phyloP scores from a whole-genome alignment of 2,113 vertebrate genomes.

The Pristiophorus japonicus region DNA sequence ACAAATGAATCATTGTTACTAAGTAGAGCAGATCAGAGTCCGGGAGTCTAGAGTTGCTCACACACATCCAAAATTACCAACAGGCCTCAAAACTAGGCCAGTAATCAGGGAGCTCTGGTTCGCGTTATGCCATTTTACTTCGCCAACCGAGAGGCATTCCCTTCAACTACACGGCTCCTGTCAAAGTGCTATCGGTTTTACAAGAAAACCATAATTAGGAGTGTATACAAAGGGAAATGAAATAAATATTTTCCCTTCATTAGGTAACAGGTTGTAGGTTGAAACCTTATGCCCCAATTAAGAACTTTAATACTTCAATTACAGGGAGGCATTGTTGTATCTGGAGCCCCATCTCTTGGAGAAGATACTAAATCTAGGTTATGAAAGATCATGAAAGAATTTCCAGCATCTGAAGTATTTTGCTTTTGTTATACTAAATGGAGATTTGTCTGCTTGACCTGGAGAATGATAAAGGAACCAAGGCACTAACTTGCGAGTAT shows the following conservation, averaged over 20 bases:
- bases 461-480: not conserved
- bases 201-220: not conserved
- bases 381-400: not conserved
- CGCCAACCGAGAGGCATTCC: not conserved
- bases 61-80: not conserved
- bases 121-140: not conserved
- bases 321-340: too few relatives aligned
- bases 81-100: not conserved
- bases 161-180: not conserved
- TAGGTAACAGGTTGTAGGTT: not conserved
- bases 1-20: not conserved
- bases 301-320: not conserved
- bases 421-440: not conserved
- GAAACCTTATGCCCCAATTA: not conserved
- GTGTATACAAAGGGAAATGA: too few relatives aligned
- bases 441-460: not conserved
- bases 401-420: not conserved
- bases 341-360: not conserved
- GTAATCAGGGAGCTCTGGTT: not conserved
- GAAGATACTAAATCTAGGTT: not conserved
- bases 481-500: not conserved
- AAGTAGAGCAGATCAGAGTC: not conserved
- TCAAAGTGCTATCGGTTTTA: not conserved
- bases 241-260: not conserved
- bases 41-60: not conserved